Conservation (phyloP, 2,888 invertebrate genomes). For the Chalcosyrphus nemorum region DNA sequence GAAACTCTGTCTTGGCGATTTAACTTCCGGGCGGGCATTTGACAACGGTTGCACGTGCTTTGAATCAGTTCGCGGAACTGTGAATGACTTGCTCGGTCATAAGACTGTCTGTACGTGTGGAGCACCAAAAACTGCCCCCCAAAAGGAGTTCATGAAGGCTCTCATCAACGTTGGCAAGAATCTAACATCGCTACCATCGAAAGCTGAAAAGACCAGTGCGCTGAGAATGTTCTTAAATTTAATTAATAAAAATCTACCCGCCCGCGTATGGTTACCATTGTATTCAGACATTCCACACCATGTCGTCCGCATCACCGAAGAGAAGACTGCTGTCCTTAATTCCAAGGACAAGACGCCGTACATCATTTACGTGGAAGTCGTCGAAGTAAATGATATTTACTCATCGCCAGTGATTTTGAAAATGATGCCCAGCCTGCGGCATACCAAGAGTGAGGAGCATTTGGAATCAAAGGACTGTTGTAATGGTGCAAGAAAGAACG, state of each 20-base stretch:
- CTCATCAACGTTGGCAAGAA: slow-evolving; percentile 93
- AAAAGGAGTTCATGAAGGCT: slow-evolving; percentile 94
- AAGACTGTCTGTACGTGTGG: slow-evolving; percentile 90
- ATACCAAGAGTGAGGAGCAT: slow-evolving; percentile 97
- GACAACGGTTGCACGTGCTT: slow-evolving; percentile 98
- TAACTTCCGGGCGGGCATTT: slow-evolving; percentile 97
- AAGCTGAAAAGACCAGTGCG: slow-evolving; percentile 95
- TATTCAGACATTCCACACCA: slow-evolving; percentile 93
- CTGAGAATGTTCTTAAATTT: slow-evolving; percentile 96
- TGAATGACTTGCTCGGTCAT: slow-evolving; percentile 89
- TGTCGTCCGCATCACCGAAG: slow-evolving; percentile 97
- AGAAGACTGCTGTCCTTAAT: slow-evolving; percentile 98
- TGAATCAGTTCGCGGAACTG: slow-evolving; percentile 89
- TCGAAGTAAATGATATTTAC: slow-evolving; percentile 92
- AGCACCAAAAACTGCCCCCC: slow-evolving; percentile 91
- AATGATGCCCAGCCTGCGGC: slow-evolving; percentile 92
- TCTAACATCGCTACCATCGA: slow-evolving; percentile 90
- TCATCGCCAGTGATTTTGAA: slow-evolving; percentile 95
- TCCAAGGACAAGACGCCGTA: slow-evolving; percentile 96
- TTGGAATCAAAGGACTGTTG: slow-evolving; percentile 83
- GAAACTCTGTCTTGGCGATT: slow-evolving; percentile 92
- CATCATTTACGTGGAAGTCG: slow-evolving; percentile 98
- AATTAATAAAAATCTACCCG: slow-evolving; percentile 98
- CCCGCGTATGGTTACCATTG: slow-evolving; percentile 98
- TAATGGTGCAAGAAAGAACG: slow-evolving; percentile 40